Evolutionary conservation across 1,140 invertebrate genomes (phyloP), one percentile per base, ranked within the genome.

Genomic region (Bombus waltoni): DNA sequence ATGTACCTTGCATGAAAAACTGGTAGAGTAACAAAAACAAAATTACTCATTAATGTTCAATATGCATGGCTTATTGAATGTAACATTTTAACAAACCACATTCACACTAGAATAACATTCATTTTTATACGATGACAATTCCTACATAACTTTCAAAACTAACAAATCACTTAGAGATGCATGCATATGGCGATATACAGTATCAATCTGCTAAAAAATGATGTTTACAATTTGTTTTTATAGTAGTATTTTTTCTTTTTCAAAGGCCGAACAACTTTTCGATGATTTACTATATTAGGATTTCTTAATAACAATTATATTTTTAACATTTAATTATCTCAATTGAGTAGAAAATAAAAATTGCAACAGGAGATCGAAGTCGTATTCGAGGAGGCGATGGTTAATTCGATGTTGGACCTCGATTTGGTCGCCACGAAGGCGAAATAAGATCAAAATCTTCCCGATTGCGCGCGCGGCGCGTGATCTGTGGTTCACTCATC

Each of bases 331-430:
- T 35, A 40, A 71, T 81, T 22, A 40, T 87, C 75, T 38, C 32
- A 80, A 89, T 85, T 81, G 71, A 90, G 62, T 76, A 62, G 82
- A 87, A 82, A 88, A 86, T 85, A 22, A 86, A 89, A 91, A 93
- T 92, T 86, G 88, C 73, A 89, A 88, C 91, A 94, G 91, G 91
- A 91, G 81, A 22, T 83, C 87, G 81, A 92, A 81, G 59, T 86
- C 85, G 42, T 89, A 86, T 71, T 88, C 74, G 68, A 84, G 62
- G 74, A 91, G 85, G 79, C 89, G 89, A 90, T 88, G 89, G 87
- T 91, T 93, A 53, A 91, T 75, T 77, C 89, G 90, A 77, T 88
- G 83, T 92, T 92, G 92, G 91, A 59, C 85, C 57, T 88, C 85
- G 32, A 42, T 92, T 65, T 88, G 84, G 83, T 77, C 91, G 72